Evolutionary conservation across 2,797 vertebrate species (phyloP).

Genomic region (Coendou prehensilis): DNA sequence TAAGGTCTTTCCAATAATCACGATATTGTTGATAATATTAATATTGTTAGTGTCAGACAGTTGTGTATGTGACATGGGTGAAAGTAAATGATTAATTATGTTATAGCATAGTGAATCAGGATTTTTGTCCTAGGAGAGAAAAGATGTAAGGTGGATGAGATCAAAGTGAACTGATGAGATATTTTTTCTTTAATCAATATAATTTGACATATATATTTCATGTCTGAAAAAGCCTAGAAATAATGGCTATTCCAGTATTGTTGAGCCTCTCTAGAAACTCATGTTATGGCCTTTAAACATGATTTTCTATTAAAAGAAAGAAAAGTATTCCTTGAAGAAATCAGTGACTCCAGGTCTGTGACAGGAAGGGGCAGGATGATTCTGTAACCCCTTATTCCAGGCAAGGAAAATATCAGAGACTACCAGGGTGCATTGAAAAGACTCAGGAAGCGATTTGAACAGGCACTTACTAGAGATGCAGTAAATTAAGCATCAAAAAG

Average conservation of each 20-base stretch:
- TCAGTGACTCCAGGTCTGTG: background rate
- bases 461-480: background rate
- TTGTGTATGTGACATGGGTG: background rate
- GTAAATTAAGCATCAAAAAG: background rate
- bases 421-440: background rate
- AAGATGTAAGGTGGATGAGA: background rate
- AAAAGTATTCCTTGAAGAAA: background rate
- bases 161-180: background rate
- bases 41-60: background rate
- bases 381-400: background rate
- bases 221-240: background rate
- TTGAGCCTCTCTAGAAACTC: background rate
- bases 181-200: conserved; percentile 19
- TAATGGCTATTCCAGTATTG: background rate
- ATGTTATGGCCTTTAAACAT: background rate
- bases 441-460: background rate
- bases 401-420: background rate
- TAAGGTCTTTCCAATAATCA: background rate
- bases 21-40: background rate
- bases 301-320: conserved; percentile 22
- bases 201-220: background rate
- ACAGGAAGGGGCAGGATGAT: background rate
- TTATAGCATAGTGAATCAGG: conserved; percentile 11
- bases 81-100: background rate
- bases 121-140: background rate